Evolutionary conservation across 2,888 invertebrate genomes (phyloP).

Genomic region (Trissolcus japonicus): DNA sequence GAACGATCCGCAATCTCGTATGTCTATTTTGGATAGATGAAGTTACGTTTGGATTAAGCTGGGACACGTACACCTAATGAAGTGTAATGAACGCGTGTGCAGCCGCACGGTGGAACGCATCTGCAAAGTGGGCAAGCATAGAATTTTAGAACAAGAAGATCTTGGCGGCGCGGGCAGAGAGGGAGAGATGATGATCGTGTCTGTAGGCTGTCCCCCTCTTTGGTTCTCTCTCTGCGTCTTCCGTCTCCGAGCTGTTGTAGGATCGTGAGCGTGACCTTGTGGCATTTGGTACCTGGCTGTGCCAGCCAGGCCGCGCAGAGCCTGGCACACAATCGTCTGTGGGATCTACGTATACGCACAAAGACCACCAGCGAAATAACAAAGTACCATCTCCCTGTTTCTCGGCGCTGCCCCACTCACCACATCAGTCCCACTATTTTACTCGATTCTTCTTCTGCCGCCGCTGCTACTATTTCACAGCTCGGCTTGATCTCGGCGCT

Average conservation of each 20-base stretch:
- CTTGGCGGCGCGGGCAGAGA: conserved; percentile 8
- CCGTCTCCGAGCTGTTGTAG: conserved; percentile 56
- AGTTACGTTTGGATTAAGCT: conserved; percentile 17
- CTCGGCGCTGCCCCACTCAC: conserved; percentile 44
- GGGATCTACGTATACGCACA: conserved; percentile 54
- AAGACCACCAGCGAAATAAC: conserved; percentile 60
- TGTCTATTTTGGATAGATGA: background rate
- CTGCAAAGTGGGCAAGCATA: conserved; percentile 36
- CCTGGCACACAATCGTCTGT: conserved; percentile 60
- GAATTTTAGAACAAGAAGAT: conserved; percentile 51
- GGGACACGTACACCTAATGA: conserved; percentile 36
- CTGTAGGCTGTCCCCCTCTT: conserved; percentile 20
- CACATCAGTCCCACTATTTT: conserved; percentile 52
- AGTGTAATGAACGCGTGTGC: conserved; percentile 38
- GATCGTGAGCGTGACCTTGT: conserved; percentile 71
- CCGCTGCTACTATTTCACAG: conserved; percentile 32
- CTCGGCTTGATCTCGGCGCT: conserved; percentile 17
- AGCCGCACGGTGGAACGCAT: conserved; percentile 31
- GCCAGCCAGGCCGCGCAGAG: conserved; percentile 67
- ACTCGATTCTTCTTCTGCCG: conserved; percentile 45
- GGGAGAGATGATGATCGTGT: conserved; percentile 43
- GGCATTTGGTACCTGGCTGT: conserved; percentile 75
- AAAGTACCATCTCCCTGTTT: conserved; percentile 62
- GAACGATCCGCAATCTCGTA: background rate
- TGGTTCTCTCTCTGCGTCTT: conserved; percentile 33